Percentiles rank a stretch among this genome's conserved stretches.
Conservation (phyloP, 2,113 vertebrate species). For the Ancistrus triradiatus region DNA sequence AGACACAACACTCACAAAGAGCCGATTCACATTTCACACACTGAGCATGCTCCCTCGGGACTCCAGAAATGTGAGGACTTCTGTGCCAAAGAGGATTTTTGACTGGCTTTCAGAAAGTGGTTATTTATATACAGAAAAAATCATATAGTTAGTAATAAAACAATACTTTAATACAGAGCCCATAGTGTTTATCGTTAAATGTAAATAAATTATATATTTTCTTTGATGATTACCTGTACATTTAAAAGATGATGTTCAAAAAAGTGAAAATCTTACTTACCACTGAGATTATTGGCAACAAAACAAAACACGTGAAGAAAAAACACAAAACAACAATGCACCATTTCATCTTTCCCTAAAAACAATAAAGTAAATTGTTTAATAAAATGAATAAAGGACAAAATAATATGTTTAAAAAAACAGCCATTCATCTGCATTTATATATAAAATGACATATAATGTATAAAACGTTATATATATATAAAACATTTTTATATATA, state of each 20-base stretch:
- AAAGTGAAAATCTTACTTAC: conserved; percentile 55
- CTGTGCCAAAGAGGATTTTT: conserved; percentile 60
- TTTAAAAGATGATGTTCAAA: too few species aligned
- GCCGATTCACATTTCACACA: conserved; percentile 57
- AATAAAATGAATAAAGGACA: too few species aligned
- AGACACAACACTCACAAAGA: conserved; percentile 53
- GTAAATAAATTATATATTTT: neutral
- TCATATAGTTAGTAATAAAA: too few species aligned
- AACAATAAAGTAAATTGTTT: too few species aligned
- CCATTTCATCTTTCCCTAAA: conserved; percentile 60
- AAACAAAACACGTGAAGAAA: conserved; percentile 56
- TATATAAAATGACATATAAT: too few species aligned
- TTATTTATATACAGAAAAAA: neutral
- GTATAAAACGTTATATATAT: too few species aligned
- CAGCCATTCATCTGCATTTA: too few species aligned
- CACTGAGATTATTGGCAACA: conserved; percentile 47
- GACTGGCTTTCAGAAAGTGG: conserved; percentile 12
- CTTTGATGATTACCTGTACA: neutral
- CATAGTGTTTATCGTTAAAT: too few species aligned
- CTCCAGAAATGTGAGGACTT: conserved; percentile 46
- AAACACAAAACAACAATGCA: conserved; percentile 46
- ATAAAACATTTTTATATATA: too few species aligned
- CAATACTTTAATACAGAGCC: too few species aligned
- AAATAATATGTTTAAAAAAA: too few species aligned
- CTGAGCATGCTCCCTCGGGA: conserved; percentile 37